These are phyloP conservation scores for Quadroppia sp. DNA, from an alignment of 2,888 invertebrate genomes.

Conservation along the genomic window DNA sequence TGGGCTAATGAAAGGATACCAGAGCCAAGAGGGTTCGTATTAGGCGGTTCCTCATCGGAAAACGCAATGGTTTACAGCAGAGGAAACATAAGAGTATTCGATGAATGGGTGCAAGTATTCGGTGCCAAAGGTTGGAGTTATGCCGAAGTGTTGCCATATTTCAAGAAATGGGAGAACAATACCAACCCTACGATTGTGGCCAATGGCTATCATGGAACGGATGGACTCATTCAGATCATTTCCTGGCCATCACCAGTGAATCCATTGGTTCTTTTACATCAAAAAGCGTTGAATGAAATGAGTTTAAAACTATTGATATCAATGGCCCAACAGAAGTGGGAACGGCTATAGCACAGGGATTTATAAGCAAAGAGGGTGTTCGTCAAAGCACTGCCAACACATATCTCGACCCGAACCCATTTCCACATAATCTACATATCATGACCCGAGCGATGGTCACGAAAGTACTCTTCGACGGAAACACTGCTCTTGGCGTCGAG, in stretches of 20 bases:
- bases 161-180: too few relatives aligned
- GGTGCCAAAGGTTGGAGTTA: too few relatives aligned
- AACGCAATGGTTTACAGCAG: too few relatives aligned
- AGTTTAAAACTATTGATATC: neutral
- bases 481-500: constrained; percentile 52
- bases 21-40: too few relatives aligned
- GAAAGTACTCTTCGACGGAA: constrained; percentile 48
- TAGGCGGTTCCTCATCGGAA: too few relatives aligned
- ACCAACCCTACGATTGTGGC: neutral
- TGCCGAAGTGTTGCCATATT: too few relatives aligned
- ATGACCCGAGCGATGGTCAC: constrained; percentile 71
- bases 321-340: neutral
- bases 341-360: neutral
- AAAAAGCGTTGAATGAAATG: neutral
- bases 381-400: constrained; percentile 84
- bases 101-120: neutral
- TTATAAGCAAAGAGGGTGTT: constrained; percentile 59
- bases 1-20: too few relatives aligned
- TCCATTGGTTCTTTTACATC: neutral
- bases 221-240: neutral
- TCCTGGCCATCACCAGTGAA: too few relatives aligned
- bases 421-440: constrained; percentile 75
- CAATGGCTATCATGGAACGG: neutral
- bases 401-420: constrained; percentile 71
- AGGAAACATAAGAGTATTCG: neutral